Percentiles rank a stretch among this genome's conserved stretches.
These are phyloP conservation scores for Thecocarcelia acutangulata DNA, from an alignment of 2,888 invertebrate species.

Conservation along the genomic window DNA sequence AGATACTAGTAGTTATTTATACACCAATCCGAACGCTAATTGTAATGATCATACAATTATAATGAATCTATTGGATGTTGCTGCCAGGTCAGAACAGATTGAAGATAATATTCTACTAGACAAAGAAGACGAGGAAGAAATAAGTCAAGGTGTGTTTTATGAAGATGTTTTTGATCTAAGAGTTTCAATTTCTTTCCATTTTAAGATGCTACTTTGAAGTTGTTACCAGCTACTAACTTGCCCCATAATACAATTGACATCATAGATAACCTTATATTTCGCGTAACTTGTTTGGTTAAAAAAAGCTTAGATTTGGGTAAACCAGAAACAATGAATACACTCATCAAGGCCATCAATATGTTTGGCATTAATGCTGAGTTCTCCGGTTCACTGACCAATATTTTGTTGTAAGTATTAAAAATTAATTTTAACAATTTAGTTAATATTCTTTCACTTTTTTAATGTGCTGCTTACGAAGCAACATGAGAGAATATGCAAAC, in stretches of 20 bases:
- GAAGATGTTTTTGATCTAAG: neutral
- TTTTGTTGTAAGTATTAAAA: slow-evolving; percentile 77
- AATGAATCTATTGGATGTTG: slow-evolving; percentile 78
- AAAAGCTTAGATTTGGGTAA: slow-evolving; percentile 79
- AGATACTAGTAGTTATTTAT: slow-evolving; percentile 53
- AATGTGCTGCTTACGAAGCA: too few relatives aligned
- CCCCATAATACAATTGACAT: slow-evolving; percentile 76
- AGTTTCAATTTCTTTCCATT: slow-evolving; percentile 12
- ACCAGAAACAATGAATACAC: slow-evolving; percentile 78
- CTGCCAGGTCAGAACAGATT: slow-evolving; percentile 74
- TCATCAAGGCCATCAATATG: slow-evolving; percentile 78
- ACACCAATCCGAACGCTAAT: slow-evolving; percentile 60
- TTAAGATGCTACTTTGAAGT: slow-evolving; percentile 74
- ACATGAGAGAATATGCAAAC: too few relatives aligned
- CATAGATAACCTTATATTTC: slow-evolving; percentile 79
- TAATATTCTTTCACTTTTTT: too few relatives aligned
- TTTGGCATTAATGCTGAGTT: slow-evolving; percentile 79
- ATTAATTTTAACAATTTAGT: too few relatives aligned
- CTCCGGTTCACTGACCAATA: slow-evolving; percentile 78
- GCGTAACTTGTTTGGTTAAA: slow-evolving; percentile 77
- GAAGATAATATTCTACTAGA: slow-evolving; percentile 78
- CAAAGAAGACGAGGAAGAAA: slow-evolving; percentile 79
- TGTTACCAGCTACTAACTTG: slow-evolving; percentile 72
- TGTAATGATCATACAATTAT: slow-evolving; percentile 71
- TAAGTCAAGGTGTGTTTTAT: slow-evolving; percentile 72